Percentiles rank a stretch among this genome's conserved stretches.
phyloP scores from a whole-genome alignment of 2,888 invertebrate species.

The Philereme vetulata region DNA sequence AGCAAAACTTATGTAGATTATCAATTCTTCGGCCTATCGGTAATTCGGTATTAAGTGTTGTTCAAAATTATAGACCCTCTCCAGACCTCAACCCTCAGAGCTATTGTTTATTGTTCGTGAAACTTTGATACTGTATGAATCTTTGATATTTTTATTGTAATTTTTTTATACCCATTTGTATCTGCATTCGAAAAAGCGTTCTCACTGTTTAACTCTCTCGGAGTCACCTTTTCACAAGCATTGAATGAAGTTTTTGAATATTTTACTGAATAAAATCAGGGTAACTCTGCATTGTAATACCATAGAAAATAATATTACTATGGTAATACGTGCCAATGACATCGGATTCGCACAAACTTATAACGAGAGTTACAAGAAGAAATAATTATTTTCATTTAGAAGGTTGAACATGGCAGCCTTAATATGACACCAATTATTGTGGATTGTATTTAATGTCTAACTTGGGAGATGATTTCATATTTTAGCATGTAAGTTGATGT shows the following conservation, averaged over 20 bases:
- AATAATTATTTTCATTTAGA: slow-evolving; percentile 21
- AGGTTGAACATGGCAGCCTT: slow-evolving; percentile 53
- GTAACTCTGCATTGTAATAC: slow-evolving; percentile 57
- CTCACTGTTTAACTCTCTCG: slow-evolving; percentile 41
- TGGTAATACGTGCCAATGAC: slow-evolving; percentile 38
- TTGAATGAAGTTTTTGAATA: slow-evolving; percentile 59
- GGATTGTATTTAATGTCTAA: slow-evolving; percentile 37
- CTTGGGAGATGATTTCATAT: slow-evolving; percentile 44
- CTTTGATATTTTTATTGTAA: slow-evolving; percentile 47
- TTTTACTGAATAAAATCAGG: slow-evolving; percentile 68
- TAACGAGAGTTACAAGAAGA: slow-evolving; percentile 19
- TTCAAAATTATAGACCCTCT: slow-evolving; percentile 13
- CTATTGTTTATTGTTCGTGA: slow-evolving; percentile 36
- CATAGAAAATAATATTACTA: slow-evolving; percentile 27
- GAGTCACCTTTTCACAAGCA: slow-evolving; percentile 37
- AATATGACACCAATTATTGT: slow-evolving; percentile 68
- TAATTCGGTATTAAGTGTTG: slow-evolving; percentile 50
- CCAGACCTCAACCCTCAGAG: slow-evolving; percentile 27
- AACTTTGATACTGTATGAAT: slow-evolving; percentile 46
- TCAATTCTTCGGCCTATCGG: slow-evolving; percentile 62
- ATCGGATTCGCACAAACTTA: slow-evolving; percentile 31
- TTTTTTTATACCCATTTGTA: slow-evolving; percentile 41
- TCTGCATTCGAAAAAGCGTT: slow-evolving; percentile 43
- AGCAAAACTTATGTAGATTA: slow-evolving; percentile 60
- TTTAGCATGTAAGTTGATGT: slow-evolving; percentile 67